phyloP scores from a whole-genome alignment of 2,113 vertebrate species.

The Prunella himalayana region DNA sequence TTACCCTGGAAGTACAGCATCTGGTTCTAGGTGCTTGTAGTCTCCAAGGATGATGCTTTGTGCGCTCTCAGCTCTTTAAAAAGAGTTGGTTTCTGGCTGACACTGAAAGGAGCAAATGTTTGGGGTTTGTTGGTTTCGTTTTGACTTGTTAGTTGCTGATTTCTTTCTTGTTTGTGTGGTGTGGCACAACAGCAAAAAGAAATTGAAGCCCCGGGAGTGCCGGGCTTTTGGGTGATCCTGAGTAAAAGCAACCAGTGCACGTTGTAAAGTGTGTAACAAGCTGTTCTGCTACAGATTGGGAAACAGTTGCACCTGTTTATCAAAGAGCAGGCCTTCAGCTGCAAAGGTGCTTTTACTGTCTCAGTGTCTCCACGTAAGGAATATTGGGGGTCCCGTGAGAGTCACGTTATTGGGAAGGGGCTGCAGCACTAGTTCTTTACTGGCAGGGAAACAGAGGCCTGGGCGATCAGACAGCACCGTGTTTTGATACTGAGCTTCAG shows the following conservation, averaged over 20 bases:
- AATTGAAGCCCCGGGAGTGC: rapidly evolving
- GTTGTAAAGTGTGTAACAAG: rapidly evolving
- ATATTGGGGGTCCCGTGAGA: not conserved
- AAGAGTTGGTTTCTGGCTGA: not conserved
- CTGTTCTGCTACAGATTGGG: not conserved
- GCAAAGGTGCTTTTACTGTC: not conserved
- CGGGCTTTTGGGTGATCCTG: not conserved
- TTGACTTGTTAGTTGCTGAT: not conserved
- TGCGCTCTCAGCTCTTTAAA: rapidly evolving
- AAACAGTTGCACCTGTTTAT: not conserved
- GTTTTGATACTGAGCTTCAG: not conserved
- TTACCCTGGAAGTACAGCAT: not conserved
- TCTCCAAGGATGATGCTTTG: not conserved
- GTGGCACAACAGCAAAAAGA: not conserved
- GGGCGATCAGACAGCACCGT: not conserved
- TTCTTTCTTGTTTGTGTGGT: not conserved
- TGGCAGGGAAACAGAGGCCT: not conserved
- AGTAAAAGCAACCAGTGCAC: rapidly evolving
- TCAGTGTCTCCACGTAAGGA: not conserved
- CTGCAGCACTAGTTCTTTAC: not conserved
- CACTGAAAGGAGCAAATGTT: not conserved
- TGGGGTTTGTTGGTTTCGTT: rapidly evolving
- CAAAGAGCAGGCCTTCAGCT: no score
- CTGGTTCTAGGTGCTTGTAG: not conserved
- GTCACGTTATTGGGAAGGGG: rapidly evolving